Percentiles rank a stretch among this genome's conserved stretches.
Evolutionary conservation across 2,888 invertebrate species (phyloP).

Genomic region (Dynastes maya): DNA sequence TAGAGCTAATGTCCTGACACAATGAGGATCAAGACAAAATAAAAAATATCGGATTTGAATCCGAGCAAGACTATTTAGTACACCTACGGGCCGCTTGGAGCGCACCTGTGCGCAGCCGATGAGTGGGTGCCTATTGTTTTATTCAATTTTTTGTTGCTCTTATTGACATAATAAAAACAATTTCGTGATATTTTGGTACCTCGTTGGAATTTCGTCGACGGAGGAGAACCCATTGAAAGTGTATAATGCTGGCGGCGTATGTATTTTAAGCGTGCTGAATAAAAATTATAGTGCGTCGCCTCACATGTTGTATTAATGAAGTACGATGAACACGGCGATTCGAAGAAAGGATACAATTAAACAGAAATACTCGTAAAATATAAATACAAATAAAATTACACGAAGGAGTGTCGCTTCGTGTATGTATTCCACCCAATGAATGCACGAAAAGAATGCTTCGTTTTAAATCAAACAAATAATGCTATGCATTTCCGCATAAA

Average conservation of each 20-base stretch:
- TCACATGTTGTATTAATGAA: slow-evolving; percentile 17
- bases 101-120: slow-evolving; percentile 64
- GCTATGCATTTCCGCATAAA: too few species aligned
- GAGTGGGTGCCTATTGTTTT: slow-evolving; percentile 66
- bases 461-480: too few species aligned
- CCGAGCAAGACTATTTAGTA: slow-evolving; percentile 70
- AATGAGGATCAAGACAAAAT: slow-evolving; percentile 68
- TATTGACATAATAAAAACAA: slow-evolving; percentile 63
- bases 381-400: too few species aligned
- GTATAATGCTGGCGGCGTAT: slow-evolving; percentile 21
- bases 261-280: slow-evolving; percentile 25
- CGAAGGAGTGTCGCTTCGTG: not conserved
- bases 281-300: slow-evolving; percentile 27
- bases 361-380: not conserved
- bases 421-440: too few species aligned
- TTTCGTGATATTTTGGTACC: slow-evolving; percentile 55
- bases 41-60: slow-evolving; percentile 69
- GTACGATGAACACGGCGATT: slow-evolving; percentile 12
- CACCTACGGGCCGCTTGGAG: slow-evolving; percentile 67
- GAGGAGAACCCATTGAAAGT: slow-evolving; percentile 23
- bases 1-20: slow-evolving; percentile 70
- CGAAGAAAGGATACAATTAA: slow-evolving; percentile 27
- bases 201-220: slow-evolving; percentile 37
- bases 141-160: slow-evolving; percentile 58
- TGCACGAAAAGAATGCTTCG: too few species aligned